Base-by-base conservation (phyloP, 2,888 invertebrate species). In the Platerodrilus igneus region DNA sequence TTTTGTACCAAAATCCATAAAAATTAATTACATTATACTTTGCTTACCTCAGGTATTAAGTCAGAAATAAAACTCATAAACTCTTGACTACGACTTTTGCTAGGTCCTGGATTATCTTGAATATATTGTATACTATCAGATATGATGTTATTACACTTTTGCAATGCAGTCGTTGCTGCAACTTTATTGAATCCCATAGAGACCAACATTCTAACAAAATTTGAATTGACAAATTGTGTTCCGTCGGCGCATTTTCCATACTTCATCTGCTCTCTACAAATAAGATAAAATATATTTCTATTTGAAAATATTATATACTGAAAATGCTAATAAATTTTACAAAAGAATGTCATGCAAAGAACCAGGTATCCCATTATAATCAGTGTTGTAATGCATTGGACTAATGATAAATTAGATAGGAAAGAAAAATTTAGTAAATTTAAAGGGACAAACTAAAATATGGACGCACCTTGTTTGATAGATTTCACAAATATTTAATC, bases 151-250 rank as follows among this genome's bases (percentile, higher is more conserved):
- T 84, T 79, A 30, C 78, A 65, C 57, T 75, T 75, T 44, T 75
- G 69, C 16, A 89, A 68, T 1, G 87, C 86, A 2, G 68, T 61
- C 0, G 74, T 63, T 0, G 81, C 79, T 4, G 77, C 62, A 4
- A 74, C 69, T 11, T 75, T 71, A 3, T 74, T 56, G 65, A 75
- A 88, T 0, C 88, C 88, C 86, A 88, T 86, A 22, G 72, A 74
- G 17, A 72, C 68, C 8, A 85, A 63, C 21, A 74, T 75, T 6
- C 68, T 67, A 29, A 77, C 67, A 46, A 75, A 69, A 32, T 65
- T 64, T 9, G 67, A 64, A 51, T 70, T 71, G 14, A 80, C 76
- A 52, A 66, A 71, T 41, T 72, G 70, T 3, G 72, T 63, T 1
- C 81, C 80, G 60, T 79, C 77, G 7, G 58, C 65, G 52, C 82